Conservation (phyloP, 2,888 invertebrate genomes). For the Cantharis flavilabris region DNA sequence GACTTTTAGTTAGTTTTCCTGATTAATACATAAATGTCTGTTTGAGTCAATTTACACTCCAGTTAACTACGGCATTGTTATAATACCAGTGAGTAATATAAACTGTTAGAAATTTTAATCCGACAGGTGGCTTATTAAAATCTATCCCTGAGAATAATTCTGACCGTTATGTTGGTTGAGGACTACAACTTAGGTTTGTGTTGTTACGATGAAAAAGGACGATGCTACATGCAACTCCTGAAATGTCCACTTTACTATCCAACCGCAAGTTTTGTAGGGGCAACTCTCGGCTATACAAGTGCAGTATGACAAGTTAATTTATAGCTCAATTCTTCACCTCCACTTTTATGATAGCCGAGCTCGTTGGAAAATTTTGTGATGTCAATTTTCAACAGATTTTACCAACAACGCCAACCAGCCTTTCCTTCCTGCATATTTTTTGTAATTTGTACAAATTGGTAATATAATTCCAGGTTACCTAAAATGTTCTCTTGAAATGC, state of each 20-base stretch:
- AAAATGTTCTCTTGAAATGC: not conserved
- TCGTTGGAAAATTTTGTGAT: constrained; percentile 10
- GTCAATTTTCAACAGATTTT: constrained; percentile 13
- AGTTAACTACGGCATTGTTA: constrained; percentile 16
- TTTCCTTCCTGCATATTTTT: not conserved
- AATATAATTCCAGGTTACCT: not conserved
- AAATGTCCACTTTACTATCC: constrained; percentile 14
- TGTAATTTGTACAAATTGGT: not conserved
- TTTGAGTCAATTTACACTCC: constrained; percentile 22
- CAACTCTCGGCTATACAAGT: constrained; percentile 16
- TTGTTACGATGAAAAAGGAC: constrained; percentile 22
- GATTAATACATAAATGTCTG: not conserved
- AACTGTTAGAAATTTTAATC: constrained; percentile 29
- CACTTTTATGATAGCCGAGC: constrained; percentile 10
- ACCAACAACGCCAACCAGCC: not conserved
- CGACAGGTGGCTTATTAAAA: constrained; percentile 32
- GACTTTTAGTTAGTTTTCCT: not conserved
- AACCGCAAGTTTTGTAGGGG: constrained; percentile 16
- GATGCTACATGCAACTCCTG: constrained; percentile 8
- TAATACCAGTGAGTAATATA: constrained; percentile 24
- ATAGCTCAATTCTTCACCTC: constrained; percentile 18
- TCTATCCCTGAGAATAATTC: constrained; percentile 25
- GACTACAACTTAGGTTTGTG: constrained; percentile 22
- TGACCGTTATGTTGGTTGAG: constrained; percentile 22
- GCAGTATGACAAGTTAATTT: constrained; percentile 22